Percentiles rank a stretch among this genome's conserved stretches.
Evolutionary conservation across 2,888 invertebrate genomes (phyloP).

Genomic region (Desoria tigrina): DNA sequence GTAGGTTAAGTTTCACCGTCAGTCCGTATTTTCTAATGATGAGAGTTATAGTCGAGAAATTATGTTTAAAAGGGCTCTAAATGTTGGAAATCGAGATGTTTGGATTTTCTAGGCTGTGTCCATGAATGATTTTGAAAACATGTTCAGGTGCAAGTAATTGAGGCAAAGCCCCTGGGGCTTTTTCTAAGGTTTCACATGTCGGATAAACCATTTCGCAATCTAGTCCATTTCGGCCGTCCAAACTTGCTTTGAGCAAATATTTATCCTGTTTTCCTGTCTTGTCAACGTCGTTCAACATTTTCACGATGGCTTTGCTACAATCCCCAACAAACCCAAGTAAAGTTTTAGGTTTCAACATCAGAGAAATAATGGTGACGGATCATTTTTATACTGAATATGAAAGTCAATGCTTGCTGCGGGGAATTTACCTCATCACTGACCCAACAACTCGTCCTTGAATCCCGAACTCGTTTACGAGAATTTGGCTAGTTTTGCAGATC

Average conservation of each 20-base stretch:
- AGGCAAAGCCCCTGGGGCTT: background rate
- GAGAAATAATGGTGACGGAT: background rate
- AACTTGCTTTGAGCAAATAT: conserved; percentile 30
- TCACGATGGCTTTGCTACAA: conserved; percentile 28
- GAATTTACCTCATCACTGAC: conserved; percentile 38
- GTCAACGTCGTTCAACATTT: conserved; percentile 19
- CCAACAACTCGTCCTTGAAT: conserved; percentile 37
- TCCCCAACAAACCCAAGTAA: background rate
- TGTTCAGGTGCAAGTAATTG: conserved; percentile 38
- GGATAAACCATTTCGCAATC: conserved; percentile 40
- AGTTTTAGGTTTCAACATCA: background rate
- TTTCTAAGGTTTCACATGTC: conserved; percentile 27
- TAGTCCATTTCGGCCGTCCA: conserved; percentile 38
- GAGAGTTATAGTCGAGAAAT: too few relatives aligned
- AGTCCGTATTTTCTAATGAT: too few relatives aligned
- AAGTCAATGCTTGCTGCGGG: too few relatives aligned
- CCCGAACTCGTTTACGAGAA: conserved; percentile 41
- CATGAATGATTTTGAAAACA: conserved; percentile 31
- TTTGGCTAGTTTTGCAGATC: conserved; percentile 43
- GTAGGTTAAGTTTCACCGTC: too few relatives aligned
- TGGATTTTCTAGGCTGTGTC: conserved; percentile 18
- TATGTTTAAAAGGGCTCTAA: too few relatives aligned
- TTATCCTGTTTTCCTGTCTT: conserved; percentile 19
- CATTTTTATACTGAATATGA: too few relatives aligned
- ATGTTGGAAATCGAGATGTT: too few relatives aligned